Percentiles rank a stretch among this genome's conserved stretches.
Evolutionary conservation across 2,113 vertebrate species (phyloP).

Genomic region (Thamnaconus septentrionalis): DNA sequence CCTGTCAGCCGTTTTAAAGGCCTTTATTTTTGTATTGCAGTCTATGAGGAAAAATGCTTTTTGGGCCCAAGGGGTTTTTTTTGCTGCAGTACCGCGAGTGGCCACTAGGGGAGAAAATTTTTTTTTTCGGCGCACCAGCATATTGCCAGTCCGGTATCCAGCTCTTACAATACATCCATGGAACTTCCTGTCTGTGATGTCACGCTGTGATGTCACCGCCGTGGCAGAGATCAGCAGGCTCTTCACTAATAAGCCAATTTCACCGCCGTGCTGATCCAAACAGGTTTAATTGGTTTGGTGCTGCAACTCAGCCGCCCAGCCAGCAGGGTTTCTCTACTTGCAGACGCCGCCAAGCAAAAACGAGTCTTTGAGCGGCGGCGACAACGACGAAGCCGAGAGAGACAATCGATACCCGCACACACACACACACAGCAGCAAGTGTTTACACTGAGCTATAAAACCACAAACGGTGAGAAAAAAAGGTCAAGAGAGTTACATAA

Average conservation of each 20-base stretch:
- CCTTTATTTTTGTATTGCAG: no score
- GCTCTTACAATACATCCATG: no score
- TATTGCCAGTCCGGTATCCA: no score
- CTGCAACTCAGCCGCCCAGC: slow-evolving; percentile 16
- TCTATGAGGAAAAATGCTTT: no score
- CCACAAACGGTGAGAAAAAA: slow-evolving; percentile 21
- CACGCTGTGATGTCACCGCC: slow-evolving; percentile 19
- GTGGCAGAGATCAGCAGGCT: slow-evolving; percentile 39
- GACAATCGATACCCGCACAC: not conserved
- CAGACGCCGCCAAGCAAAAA: no score
- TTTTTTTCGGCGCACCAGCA: no score
- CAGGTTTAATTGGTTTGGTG: slow-evolving; percentile 65
- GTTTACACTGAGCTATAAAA: slow-evolving; percentile 39
- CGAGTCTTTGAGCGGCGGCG: no score
- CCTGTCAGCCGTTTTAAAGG: no score
- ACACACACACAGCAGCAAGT: not conserved
- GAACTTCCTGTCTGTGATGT: slow-evolving; percentile 23
- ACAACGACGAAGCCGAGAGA: no score
- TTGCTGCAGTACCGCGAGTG: no score
- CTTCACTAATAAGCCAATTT: slow-evolving; percentile 14
- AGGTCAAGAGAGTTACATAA: slow-evolving; percentile 67
- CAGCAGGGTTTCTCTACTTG: not conserved
- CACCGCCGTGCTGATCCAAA: slow-evolving; percentile 47
- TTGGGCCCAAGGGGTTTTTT: no score
- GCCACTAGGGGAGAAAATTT: no score